Base-by-base conservation (phyloP, 2,113 vertebrate species). In the Pandion haliaetus region DNA sequence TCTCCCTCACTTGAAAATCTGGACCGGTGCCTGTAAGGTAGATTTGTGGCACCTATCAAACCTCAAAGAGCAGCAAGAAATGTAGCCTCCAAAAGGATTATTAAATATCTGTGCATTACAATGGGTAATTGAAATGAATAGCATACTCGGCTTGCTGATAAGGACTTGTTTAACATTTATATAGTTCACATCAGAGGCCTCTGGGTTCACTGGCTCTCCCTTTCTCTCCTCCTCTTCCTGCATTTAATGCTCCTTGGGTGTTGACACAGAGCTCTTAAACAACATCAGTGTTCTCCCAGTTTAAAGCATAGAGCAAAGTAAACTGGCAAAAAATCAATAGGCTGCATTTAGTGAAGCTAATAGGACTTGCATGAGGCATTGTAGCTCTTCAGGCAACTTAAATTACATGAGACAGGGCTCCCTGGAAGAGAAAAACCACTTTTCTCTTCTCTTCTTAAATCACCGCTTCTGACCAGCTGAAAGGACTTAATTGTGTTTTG, bases 251-350 rank as follows among this genome's bases (percentile, higher is more conserved):
- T 97, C 54, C 82, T 95, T 59, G 94, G 94, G 82, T 97, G 96
- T 95, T 95, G 97, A 97, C 96, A 94, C 67, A 63, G 91, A 88
- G 94, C 95, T 96, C 96, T 93, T 96, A 90, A 92, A 87, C 92
- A 90, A 85, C 91, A 93, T 77, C 95, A 77, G 47, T 62, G 91
- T 85, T 95, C 95, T 90, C 94, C 95, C 95, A 96, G 93, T 94
- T 97, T 97, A 83, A 90, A 97, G 94, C 81, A n/a, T 21, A 47
- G 86, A 95, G 96, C 84, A 96, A 97, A 97, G 95, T 94, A 96
- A 97, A 97, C 95, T 93, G 96, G 97, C 95, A 94, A 97, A 97
- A 97, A 97, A 97, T 97, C 97, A 96, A 97, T 97, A 86, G 74
- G 85, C 89, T 96, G 93, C 82, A 91, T 97, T 97, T 97, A 97